Evolutionary conservation across 2,888 invertebrate genomes (phyloP), one percentile per base, ranked within the genome.

Genomic region (Tuberolachnus salignus): DNA sequence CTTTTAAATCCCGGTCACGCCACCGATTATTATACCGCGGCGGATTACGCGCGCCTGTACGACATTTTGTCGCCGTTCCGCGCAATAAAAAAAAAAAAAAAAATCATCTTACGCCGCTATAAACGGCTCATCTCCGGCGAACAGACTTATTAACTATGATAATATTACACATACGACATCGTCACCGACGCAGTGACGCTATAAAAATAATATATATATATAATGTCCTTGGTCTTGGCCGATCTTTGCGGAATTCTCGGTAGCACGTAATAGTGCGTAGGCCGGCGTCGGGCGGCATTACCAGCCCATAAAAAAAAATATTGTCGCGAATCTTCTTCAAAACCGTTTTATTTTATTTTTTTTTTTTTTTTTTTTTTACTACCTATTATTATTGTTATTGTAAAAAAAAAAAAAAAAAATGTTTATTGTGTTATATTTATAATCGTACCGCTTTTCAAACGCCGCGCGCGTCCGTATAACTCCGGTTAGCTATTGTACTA

Each of bases 321-420:
- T 34, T 13, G 55, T 78, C 69, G 53, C 75, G 71, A 42, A 75
- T 59, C 69, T 14, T 80, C 61, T 67, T 69, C 51, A 6, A 42
- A 34, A 57, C 23, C 23, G 42, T 44, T 53, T 51, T 51, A 14
- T 46, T 16, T 53, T 14, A 46, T 64, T 34, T 19, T 51, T 51
- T 19, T 46, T 16, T 53, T 14, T 61, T 64, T 34, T 19, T 44
- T 16, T 23, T 44, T 44, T 16, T 46, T 34, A 44, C 23, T 9
- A 57, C 44, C 34, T 9, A 23, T 49, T 53, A 26, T 57, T 26
- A 26, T 42, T 23, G 10, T 26, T 19, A 51, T 26, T 51, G 26
- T 55, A 42, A 34, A 6, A 34, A 34, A 34, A 34, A 34, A 34
- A 34, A 34, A 34, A 34, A 34, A 34, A 34, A 34, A 34, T 6